phyloP scores from a whole-genome alignment of 1,140 invertebrate genomes.

The Sycophaga agraensis region DNA sequence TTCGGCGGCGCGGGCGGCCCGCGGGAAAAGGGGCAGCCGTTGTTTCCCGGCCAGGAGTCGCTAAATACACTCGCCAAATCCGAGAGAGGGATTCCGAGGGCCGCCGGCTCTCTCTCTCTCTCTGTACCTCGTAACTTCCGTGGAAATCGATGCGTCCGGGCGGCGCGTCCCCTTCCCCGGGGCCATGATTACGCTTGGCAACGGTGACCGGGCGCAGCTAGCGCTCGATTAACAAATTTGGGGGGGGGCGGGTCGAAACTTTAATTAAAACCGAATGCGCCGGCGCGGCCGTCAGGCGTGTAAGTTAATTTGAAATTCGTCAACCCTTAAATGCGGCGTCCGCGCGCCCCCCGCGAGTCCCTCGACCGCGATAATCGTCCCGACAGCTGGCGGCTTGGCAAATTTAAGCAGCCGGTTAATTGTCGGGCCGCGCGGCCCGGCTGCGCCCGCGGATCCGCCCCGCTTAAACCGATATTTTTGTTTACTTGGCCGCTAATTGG shows the following conservation, averaged over 20 bases:
- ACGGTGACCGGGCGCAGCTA: not conserved
- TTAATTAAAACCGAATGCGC: conserved; percentile 27
- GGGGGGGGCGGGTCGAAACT: conserved; percentile 3
- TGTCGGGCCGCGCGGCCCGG: too few species aligned
- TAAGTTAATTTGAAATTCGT: conserved; percentile 29
- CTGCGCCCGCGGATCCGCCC: too few species aligned
- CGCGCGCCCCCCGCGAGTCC: too few species aligned
- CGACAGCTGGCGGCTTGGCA: conserved; percentile 14
- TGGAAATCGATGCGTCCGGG: conserved; percentile 13
- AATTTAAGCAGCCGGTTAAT: conserved; percentile 15
- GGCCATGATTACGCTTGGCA: conserved; percentile 28
- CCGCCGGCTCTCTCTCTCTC: too few species aligned
- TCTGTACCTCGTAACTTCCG: conserved; percentile 21
- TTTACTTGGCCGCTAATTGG: too few species aligned
- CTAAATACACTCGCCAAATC: conserved; percentile 12
- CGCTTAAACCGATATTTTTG: too few species aligned
- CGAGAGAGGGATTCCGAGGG: not conserved
- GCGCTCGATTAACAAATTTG: conserved; percentile 28
- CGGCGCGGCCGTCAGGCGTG: not conserved
- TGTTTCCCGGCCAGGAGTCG: too few species aligned
- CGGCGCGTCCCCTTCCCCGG: not conserved
- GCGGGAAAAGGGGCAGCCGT: too few species aligned
- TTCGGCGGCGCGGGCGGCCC: too few species aligned
- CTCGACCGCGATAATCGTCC: conserved; percentile 7
- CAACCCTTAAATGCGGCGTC: conserved; percentile 4